Conservation (phyloP, 2,113 vertebrate species). For the Dasypus novemcinctus region DNA sequence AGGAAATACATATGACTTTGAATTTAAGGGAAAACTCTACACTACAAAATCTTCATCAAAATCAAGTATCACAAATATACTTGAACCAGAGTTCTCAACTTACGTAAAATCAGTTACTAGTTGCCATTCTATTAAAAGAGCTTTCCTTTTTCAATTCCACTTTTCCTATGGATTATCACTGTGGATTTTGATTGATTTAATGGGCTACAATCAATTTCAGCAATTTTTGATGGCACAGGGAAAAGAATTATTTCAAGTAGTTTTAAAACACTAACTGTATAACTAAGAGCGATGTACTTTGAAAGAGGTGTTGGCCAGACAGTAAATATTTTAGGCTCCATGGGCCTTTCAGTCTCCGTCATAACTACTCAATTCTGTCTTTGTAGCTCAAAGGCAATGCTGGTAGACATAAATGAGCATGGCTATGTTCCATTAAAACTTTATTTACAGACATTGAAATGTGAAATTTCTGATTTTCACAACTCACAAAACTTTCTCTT, state of each 20-base stretch:
- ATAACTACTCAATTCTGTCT: background rate
- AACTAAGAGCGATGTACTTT: background rate
- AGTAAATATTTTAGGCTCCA: background rate
- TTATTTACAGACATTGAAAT: background rate
- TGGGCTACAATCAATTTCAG: background rate
- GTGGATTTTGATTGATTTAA: background rate
- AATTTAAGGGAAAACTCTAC: background rate
- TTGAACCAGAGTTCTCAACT: background rate
- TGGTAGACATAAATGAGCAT: background rate
- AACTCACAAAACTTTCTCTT: background rate
- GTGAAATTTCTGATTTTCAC: background rate
- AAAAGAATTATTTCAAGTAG: slow-evolving; percentile 4
- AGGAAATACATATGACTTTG: background rate
- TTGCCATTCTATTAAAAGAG: background rate
- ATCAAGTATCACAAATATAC: background rate
- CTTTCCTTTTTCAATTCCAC: background rate
- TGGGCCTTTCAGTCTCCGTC: background rate
- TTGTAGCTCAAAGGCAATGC: background rate
- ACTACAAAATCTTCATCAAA: slow-evolving; percentile 5
- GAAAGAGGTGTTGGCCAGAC: background rate
- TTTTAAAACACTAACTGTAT: slow-evolving; percentile 15
- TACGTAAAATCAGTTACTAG: slow-evolving; percentile 8
- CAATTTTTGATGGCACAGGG: background rate
- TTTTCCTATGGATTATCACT: background rate
- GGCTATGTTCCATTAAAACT: background rate